phyloP scores from a whole-genome alignment of 2,113 vertebrate genomes.

The Oenanthe oenanthe region DNA sequence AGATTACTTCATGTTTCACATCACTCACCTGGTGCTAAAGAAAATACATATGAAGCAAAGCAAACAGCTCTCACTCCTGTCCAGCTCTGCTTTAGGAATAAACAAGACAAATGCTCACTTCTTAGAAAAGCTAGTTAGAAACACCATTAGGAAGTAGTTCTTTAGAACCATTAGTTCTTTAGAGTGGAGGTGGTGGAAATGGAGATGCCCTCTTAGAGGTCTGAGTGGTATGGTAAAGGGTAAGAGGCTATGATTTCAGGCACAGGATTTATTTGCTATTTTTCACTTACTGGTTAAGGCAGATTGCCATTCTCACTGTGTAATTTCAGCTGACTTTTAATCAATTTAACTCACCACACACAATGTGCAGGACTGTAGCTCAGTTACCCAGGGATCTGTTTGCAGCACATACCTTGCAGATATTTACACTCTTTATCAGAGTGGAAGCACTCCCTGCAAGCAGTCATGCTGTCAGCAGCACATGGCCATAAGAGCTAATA shows the following conservation, averaged over 20 bases:
- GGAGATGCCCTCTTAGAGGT: background rate
- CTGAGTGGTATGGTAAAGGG: background rate
- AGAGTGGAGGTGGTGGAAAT: background rate
- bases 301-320: background rate
- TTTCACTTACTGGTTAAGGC: background rate
- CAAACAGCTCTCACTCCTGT: background rate
- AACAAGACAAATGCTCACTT: background rate
- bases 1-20: background rate
- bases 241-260: background rate
- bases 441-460: background rate
- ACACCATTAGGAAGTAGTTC: background rate
- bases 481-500: background rate
- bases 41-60: background rate
- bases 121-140: background rate
- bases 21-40: background rate
- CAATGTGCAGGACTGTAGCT: background rate
- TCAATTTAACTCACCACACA: background rate
- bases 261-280: background rate
- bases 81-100: background rate
- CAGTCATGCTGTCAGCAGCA: background rate
- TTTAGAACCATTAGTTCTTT: background rate
- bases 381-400: background rate
- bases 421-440: background rate
- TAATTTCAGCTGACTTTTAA: background rate
- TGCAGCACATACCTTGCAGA: background rate